Base-by-base conservation (phyloP, 2,888 invertebrate genomes). In the Clepsis dumicolana region DNA sequence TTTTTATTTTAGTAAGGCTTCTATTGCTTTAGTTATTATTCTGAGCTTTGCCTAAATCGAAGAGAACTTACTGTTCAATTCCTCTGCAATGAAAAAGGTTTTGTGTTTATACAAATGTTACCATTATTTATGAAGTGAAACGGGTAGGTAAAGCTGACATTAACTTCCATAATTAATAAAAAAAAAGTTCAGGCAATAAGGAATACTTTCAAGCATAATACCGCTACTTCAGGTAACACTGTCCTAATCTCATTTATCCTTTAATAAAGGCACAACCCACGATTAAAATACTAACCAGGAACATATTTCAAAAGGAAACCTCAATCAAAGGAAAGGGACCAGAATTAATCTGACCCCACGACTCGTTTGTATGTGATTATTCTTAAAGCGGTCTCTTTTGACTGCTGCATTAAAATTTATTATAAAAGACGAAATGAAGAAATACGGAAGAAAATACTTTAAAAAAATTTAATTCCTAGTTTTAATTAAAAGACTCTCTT, bases 351-450 rank as follows among this genome's bases (percentile, higher is more conserved):
- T 66, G 64, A 65, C 70, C 75, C 71, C 66, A 52, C 27, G 57
- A 29, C 44, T 68, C 71, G 64, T 70, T 70, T 65, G 66, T 70
- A 72, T 72, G 74, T 75, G 70, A 75, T 75, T 72, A 74, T 62
- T 60, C 71, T 60, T 59, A 25, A 65, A 67, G 70, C 61, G 59
- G 57, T 71, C 52, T 70, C 64, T 70, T 71, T 72, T 73, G 73
- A 57, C 52, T 38, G 32, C 63, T 68, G 65, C 72, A 74, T 73
- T 73, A 70, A 71, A 74, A 75, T 74, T 71, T 70, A 70, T 65
- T 68, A 64, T 32, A 52, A 71, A 65, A 69, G 63, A 64, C 60
- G 44, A 54, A 70, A 64, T 65, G 52, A 70, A 64, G 60, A 65
- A 61, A 60, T 44, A 25, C 60, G 32, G 54, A 25, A n/a, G n/a